Base-by-base conservation (phyloP, 1,140 invertebrate genomes). In the Vanessa tameamea region DNA sequence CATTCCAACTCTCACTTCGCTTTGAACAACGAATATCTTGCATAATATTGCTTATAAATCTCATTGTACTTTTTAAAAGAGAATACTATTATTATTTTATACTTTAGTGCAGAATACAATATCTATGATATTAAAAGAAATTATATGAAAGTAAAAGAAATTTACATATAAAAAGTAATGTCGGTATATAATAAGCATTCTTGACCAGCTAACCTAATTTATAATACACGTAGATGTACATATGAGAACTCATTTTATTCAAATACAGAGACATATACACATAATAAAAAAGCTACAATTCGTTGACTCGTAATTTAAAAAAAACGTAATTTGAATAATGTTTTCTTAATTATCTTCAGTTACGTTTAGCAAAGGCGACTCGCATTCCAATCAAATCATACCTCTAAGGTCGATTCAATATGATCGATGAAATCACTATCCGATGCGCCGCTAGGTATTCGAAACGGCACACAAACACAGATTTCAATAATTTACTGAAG, bases 401-500 rank as follows among this genome's bases (percentile, higher is more conserved):
- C 61, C 48, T 16, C 50, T 47, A 47, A 59, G 63, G 47, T 20
- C 68, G 48, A 61, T 73, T 67, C 65, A 73, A 73, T 73, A 63
- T 57, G 53, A 59, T 68, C 63, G 65, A 73, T 51, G 59, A 20
- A 59, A 69, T 65, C 72, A 47, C 31, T 51, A 57, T 77, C 71
- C 64, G 70, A 77, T 73, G 64, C 72, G 65, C 68, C 55, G 57
- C 47, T 53, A 73, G 65, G 65, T 73, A 73, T 73, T 69, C 23
- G 47, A 50, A 51, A 48, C 69, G 68, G 72, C 72, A 57, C 74
- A 76, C 65, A 76, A 81, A 79, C 78, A 73, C 47, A 65, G 67
- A 79, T 79, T 80, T 80, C 78, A 77, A 84, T 85, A 81, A 83
- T 78, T 81, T 80, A 78, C 47, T 37, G 63, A 63, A 73, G 57